Evolutionary conservation across 2,797 vertebrate species (phyloP), one percentile per base, ranked within the genome.

Genomic region (Potorous gilbertii): DNA sequence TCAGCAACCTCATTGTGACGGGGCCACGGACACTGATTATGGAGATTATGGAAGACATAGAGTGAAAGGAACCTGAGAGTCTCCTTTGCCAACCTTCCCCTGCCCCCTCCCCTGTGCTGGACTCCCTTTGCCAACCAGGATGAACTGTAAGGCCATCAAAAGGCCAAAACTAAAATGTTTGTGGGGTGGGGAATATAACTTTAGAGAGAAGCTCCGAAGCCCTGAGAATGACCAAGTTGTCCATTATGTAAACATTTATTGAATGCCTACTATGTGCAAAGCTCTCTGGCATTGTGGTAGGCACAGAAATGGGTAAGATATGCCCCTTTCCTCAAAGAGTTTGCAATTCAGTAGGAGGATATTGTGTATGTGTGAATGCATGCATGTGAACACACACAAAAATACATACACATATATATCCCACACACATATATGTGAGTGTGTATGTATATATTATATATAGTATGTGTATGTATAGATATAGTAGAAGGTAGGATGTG

Each of bases 1-100:
- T 99, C 97, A 98, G 98, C 97, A 99, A 98, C 97, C 98, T 99
- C 92, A 99, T 99, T 97, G 99, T 99, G 99, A 99, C 99, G 0
- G 99, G 99, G 94, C 99, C 99, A 40, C 98, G 98, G 28, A 99
- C 98, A 8, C 98, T 99, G 1, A 98, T 99, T 91, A 97, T 99
- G 96, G 99, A 99, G 97, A 98, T 99, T 54, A 98, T 99, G 99
- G 99, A 99, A 97, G 98, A 98, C 54, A 81, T 98, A 16, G 98
- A 98, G 55, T 98, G 98, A 99, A 93, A 0, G 54, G 21, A 46
- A 6, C 52, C 28, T 31, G 10, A 54, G 74, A 81, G 55, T 0
- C 0, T 56, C 74, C 92, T n/a, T 4, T 59, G n/a, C 50, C 54
- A 1, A 34, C 31, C 0, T 52, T 50, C 56, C 28, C 55, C n/a